Percentiles rank a stretch among this genome's conserved stretches.
phyloP scores from a whole-genome alignment of 2,888 invertebrate species.

The Serrognathus titanus region DNA sequence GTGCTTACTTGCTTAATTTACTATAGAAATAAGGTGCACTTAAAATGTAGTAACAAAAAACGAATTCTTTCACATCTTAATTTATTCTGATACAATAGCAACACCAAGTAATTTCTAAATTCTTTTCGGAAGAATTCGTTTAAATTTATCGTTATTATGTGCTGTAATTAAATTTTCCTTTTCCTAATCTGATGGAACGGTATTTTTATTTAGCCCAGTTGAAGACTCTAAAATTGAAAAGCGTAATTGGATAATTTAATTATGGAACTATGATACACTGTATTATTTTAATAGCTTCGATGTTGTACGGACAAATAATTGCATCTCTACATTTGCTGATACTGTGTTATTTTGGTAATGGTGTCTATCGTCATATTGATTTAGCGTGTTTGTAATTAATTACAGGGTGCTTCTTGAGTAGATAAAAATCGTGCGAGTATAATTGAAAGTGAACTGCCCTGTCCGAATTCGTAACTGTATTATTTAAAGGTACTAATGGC shows the following conservation, averaged over 20 bases:
- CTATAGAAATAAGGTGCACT: slow-evolving; percentile 43
- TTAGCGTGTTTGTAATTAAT: not conserved
- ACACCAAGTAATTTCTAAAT: too few relatives aligned
- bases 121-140: not conserved
- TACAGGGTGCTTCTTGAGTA: not conserved
- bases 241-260: slow-evolving; percentile 1
- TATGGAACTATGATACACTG: not conserved
- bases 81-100: too few relatives aligned
- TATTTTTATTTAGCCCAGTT: too few relatives aligned
- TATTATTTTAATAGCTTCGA: slow-evolving; percentile 6
- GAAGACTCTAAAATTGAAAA: too few relatives aligned
- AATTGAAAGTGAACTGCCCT: too few relatives aligned
- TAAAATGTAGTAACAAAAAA: slow-evolving; percentile 17
- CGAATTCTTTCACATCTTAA: not conserved
- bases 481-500: slow-evolving; percentile 23
- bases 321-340: slow-evolving; percentile 8
- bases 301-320: slow-evolving; percentile 10
- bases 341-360: slow-evolving; percentile 13
- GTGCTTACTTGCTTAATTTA: slow-evolving; percentile 43
- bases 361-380: slow-evolving; percentile 15
- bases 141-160: not conserved
- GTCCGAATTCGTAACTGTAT: not conserved
- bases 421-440: too few relatives aligned
- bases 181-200: too few relatives aligned
- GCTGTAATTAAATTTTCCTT: not conserved